Percentiles rank a stretch among this genome's conserved stretches.
Conservation (phyloP, 2,113 vertebrate genomes). For the Dunckerocampus dactyliophorus region DNA sequence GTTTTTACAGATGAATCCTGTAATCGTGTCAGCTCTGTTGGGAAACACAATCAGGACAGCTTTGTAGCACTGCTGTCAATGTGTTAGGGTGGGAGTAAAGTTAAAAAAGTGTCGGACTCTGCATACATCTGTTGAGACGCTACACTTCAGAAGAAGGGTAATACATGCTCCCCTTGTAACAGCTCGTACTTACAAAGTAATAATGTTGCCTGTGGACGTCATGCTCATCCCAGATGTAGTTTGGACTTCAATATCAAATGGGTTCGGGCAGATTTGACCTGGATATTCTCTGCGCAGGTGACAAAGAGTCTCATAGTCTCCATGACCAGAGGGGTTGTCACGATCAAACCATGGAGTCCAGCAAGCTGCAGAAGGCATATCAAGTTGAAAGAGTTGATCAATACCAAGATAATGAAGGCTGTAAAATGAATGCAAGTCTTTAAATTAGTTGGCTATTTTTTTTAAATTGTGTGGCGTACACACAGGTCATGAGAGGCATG, state of each 20-base stretch:
- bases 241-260: neutral
- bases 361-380: neutral
- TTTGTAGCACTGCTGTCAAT: no score
- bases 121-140: no score
- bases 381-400: neutral
- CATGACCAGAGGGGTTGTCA: neutral
- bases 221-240: neutral
- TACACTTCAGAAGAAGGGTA: no score
- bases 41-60: neutral
- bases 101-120: no score
- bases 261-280: neutral
- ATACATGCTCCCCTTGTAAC: no score
- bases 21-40: neutral
- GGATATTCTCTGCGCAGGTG: neutral
- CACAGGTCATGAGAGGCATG: no score
- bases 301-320: neutral
- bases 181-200: neutral
- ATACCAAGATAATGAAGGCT: neutral
- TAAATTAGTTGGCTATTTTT: no score
- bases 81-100: no score
- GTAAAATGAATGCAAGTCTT: neutral
- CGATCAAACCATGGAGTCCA: slow-evolving; percentile 1
- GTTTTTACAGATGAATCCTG: slow-evolving; percentile 8
- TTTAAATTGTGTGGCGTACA: no score
- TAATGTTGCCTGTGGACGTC: neutral